These are phyloP conservation scores for Agrilus biguttatus DNA, from an alignment of 2,888 invertebrate species.

Conservation along the genomic window DNA sequence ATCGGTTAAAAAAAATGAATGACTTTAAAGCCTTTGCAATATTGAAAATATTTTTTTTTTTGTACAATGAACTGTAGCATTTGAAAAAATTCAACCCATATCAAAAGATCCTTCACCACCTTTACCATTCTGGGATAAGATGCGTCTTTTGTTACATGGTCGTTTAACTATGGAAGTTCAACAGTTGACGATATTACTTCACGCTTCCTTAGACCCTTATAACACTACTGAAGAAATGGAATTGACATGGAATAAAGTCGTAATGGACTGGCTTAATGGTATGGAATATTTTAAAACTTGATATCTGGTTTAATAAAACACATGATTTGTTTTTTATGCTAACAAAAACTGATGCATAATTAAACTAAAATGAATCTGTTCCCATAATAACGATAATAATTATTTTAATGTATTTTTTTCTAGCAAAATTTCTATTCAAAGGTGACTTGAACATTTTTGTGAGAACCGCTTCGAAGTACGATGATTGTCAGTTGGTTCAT, in stretches of 20 bases:
- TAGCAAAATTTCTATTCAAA: slow-evolving; percentile 74
- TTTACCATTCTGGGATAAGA: slow-evolving; percentile 95
- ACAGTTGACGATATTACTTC: slow-evolving; percentile 79
- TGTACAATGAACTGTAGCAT: no score
- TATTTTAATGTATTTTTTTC: slow-evolving; percentile 12
- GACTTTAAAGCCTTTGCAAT: no score
- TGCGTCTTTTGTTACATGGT: slow-evolving; percentile 83
- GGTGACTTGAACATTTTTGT: slow-evolving; percentile 91
- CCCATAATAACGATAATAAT: background rate
- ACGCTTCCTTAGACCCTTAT: slow-evolving; percentile 94
- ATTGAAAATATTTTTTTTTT: slow-evolving; percentile 3
- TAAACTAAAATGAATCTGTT: no score
- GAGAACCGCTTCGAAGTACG: slow-evolving; percentile 95
- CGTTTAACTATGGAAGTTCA: slow-evolving; percentile 76
- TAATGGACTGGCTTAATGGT: slow-evolving; percentile 94
- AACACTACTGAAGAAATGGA: slow-evolving; percentile 99
- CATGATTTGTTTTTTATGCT: background rate
- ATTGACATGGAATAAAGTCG: slow-evolving; percentile 84
- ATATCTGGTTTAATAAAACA: no score
- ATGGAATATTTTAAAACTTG: background rate
- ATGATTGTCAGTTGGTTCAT: slow-evolving; percentile 88
- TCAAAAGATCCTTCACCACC: slow-evolving; percentile 89
- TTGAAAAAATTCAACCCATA: slow-evolving; percentile 75
- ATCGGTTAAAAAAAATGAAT: no score
- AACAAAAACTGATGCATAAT: background rate